phyloP scores from a whole-genome alignment of 1,140 invertebrate species.

The Caenorhabditis brenneri region DNA sequence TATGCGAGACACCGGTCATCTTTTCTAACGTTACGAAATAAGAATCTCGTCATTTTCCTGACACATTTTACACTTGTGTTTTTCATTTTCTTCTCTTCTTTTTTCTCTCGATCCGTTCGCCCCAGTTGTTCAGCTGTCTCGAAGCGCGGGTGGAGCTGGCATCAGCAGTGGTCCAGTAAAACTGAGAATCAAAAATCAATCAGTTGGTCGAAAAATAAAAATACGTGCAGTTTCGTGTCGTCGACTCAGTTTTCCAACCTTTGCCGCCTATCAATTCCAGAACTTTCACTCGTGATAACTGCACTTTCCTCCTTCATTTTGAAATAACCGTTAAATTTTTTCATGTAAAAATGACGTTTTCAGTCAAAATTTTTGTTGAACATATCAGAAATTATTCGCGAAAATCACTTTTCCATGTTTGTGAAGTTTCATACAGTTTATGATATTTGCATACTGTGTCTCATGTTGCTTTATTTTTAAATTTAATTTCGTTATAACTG shows the following conservation, averaged over 20 bases:
- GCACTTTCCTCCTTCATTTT: neutral
- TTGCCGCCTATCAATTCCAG: neutral
- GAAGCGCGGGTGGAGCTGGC: neutral
- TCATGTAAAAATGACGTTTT: neutral
- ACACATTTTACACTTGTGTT: neutral
- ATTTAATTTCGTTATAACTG: no score
- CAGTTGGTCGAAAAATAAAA: constrained; percentile 23
- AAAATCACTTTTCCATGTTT: no score
- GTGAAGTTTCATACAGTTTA: no score
- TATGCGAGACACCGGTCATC: no score
- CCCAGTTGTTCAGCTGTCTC: neutral
- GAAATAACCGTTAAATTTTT: neutral
- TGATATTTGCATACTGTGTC: no score
- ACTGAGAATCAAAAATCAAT: neutral
- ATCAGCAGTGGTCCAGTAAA: neutral
- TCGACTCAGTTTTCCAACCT: no score
- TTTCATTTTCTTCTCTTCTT: constrained; percentile 5
- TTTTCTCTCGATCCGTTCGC: neutral
- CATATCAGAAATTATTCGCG: neutral
- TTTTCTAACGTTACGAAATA: neutral
- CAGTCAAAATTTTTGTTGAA: neutral
- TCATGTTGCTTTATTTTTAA: no score
- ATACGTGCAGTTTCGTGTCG: neutral
- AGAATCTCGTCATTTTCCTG: neutral
- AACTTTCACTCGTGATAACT: constrained; percentile 30